These are phyloP conservation scores for Acanthopleura granulata DNA, from an alignment of 2,888 invertebrate genomes.

Conservation along the genomic window DNA sequence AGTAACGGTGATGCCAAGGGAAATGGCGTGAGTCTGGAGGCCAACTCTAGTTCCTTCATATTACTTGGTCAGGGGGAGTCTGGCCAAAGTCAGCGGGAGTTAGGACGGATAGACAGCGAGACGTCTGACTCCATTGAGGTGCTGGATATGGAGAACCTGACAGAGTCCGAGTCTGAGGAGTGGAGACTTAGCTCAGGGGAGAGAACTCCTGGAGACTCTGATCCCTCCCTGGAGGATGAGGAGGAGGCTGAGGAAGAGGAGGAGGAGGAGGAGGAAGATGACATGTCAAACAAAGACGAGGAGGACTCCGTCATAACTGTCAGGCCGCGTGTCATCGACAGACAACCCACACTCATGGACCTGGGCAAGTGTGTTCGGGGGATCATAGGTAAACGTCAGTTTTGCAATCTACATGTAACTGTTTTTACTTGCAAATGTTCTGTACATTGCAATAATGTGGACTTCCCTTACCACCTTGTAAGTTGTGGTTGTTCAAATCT, in stretches of 20 bases:
- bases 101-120: conserved; percentile 19
- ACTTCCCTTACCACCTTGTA: too few relatives aligned
- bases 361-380: conserved; percentile 56
- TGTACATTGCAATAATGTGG: too few relatives aligned
- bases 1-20: conserved; percentile 20
- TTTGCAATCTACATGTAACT: too few relatives aligned
- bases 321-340: conserved; percentile 43
- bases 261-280: conserved; percentile 39
- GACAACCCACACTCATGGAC: conserved; percentile 42
- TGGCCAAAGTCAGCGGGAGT: conserved; percentile 24
- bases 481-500: too few relatives aligned
- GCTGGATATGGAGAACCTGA: conserved; percentile 22
- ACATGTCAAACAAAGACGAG: conserved; percentile 28
- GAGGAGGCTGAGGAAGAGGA: conserved; percentile 38
- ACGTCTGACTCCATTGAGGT: conserved; percentile 14
- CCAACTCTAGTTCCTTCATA: conserved; percentile 8
- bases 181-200: conserved; percentile 21
- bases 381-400: conserved; percentile 27
- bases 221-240: neutral
- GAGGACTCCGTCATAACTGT: conserved; percentile 56
- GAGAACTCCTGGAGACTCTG: neutral
- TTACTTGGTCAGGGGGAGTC: neutral
- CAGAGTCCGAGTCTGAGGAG: conserved; percentile 22
- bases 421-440: too few relatives aligned
- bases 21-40: neutral